These are phyloP conservation scores for Gnathonemus echidnorhynchus DNA, from an alignment of 2,113 vertebrate species.

Conservation along the genomic window DNA sequence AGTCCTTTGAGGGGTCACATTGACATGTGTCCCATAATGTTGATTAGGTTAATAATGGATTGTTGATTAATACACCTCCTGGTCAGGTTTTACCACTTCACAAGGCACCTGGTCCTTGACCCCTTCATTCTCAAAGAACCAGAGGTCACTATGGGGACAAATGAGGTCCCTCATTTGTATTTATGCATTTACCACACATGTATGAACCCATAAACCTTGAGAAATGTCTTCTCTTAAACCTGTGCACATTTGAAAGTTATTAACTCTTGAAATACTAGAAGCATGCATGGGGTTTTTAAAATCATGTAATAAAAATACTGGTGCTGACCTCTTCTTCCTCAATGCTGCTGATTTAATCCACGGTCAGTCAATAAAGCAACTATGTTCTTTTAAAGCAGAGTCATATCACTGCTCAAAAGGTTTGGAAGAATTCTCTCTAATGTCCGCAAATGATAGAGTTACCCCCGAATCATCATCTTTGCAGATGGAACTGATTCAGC, in stretches of 20 bases:
- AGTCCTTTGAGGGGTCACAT: background rate
- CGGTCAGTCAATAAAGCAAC: background rate
- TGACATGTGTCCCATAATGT: background rate
- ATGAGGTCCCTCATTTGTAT: background rate
- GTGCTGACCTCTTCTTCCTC: background rate
- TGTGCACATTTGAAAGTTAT: background rate
- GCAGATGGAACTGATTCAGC: background rate
- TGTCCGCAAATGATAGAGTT: background rate
- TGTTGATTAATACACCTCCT: background rate
- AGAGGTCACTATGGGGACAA: background rate
- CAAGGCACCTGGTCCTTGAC: background rate
- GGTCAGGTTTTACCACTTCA: background rate
- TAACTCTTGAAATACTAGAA: constrained; percentile 1
- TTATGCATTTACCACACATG: background rate
- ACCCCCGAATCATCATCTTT: constrained; percentile 10
- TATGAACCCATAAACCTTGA: background rate
- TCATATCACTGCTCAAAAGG: background rate
- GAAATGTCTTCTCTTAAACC: background rate
- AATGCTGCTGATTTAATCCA: background rate
- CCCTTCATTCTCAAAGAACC: background rate
- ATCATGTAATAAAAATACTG: constrained; percentile 1
- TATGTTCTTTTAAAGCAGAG: background rate
- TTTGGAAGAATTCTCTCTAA: background rate
- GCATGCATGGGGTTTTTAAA: background rate
- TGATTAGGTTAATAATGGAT: background rate